Base-by-base conservation (phyloP, 2,113 vertebrate genomes). In the Australoheros scitulus region DNA sequence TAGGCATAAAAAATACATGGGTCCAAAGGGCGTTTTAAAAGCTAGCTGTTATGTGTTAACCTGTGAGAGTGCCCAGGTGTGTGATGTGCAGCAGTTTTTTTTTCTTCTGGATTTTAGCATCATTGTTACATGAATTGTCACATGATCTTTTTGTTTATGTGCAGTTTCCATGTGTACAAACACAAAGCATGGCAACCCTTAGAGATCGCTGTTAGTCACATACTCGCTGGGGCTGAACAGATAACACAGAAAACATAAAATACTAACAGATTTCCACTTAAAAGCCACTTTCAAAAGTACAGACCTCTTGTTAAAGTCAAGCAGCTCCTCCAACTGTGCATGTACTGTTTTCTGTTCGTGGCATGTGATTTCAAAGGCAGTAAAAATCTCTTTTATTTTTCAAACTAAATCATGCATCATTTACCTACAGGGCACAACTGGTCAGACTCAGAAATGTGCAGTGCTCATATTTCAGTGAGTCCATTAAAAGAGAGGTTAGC, bases 261-360 rank as follows among this genome's bases (percentile, higher is more conserved):
- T 52, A n/a, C 32, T 55, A n/a, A 55, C 32, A 2, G 47, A 72
- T 47, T 55, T 55, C 17, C 47, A 3, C 0, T 70, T 14, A 13
- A 50, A 15, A 18, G 15, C 17, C 4, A 17, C 47, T 72, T 32
- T 8, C 65, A 0, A 29, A 52, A 5, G 43, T 1, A 20, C 6
- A 0, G 43, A 52, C 24, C 68, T 68, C 14, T n/a, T 29, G 3
- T 7, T 26, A 47, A 68, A 47, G 64, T 47, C 41, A 17, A 68
- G 64, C 9, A 47, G 64, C 64, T 68, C 5, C 64, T 13, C 18
- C 1, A 4, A 55, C 47, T 1, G 68, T 55, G 68, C 6, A 0
- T 7, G 6, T 26, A 7, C 43, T 20, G 24, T 17, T 72, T 52
- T 72, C 65, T 52, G 15, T 50, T 68, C 22, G 15, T 15, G 63